A percentile compares a stretch with the other conserved stretches of the same genome.
These are phyloP conservation scores for Zoanthus solanderi DNA, from an alignment of 92 coral and sea anemone genomes.

Conservation along the genomic window DNA sequence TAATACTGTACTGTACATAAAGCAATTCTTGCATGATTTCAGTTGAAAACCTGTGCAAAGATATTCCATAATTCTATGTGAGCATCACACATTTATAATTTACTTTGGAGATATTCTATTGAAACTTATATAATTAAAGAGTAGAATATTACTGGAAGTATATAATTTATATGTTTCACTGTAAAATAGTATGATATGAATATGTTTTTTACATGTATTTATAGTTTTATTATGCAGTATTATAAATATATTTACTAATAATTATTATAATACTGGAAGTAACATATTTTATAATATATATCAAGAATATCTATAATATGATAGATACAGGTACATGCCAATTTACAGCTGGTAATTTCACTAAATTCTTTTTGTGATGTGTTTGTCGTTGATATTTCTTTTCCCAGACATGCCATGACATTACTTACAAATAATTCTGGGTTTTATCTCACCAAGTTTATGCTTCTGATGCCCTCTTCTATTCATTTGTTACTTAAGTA, in stretches of 20 bases:
- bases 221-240: constrained; percentile 17
- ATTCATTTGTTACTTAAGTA: no score
- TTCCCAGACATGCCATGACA: no score
- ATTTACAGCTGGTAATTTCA: no score
- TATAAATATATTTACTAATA: constrained; percentile 25
- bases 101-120: background rate
- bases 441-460: no score
- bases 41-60: constrained; percentile 15
- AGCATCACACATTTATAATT: constrained; percentile 11
- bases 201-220: background rate
- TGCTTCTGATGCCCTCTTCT: no score
- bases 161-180: constrained; percentile 1
- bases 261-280: constrained; percentile 23
- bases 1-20: constrained; percentile 12
- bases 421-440: no score
- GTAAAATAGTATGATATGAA: background rate
- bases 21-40: constrained; percentile 8
- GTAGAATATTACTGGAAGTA: constrained; percentile 1
- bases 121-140: background rate
- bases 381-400: no score
- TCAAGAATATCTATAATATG: no score
- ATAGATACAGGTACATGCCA: no score
- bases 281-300: constrained; percentile 21
- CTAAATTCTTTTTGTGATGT: no score
- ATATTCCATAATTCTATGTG: constrained; percentile 9